These are phyloP conservation scores for Stenotaenia linearis DNA, from an alignment of 2,888 invertebrate species.

Conservation along the genomic window DNA sequence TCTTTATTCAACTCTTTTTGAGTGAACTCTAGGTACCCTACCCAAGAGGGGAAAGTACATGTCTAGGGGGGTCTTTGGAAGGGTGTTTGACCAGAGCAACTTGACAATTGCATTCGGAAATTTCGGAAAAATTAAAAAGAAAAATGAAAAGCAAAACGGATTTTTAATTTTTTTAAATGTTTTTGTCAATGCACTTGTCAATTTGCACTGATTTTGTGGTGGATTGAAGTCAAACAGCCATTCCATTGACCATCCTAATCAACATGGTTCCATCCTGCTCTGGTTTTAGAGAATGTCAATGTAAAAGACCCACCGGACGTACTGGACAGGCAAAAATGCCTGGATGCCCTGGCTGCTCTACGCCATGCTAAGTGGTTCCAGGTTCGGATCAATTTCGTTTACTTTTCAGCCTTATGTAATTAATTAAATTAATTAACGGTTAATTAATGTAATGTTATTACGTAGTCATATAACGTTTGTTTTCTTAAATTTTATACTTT, in stretches of 20 bases:
- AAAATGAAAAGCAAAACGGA: no score
- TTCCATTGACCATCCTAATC: conserved; percentile 31
- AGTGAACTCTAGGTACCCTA: conserved; percentile 39
- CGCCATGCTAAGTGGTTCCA: conserved; percentile 99
- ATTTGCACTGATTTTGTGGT: neutral
- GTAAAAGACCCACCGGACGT: conserved; percentile 72
- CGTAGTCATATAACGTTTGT: no score
- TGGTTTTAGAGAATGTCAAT: conserved; percentile 47
- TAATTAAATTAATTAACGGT: no score
- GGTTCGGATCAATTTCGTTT: conserved; percentile 58
- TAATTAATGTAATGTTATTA: no score
- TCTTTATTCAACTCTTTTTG: conserved; percentile 32
- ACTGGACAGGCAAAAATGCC: conserved; percentile 98
- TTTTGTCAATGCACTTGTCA: neutral
- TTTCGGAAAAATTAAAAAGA: no score
- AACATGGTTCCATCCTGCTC: conserved; percentile 41
- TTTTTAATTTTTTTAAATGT: neutral
- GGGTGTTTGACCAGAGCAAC: neutral
- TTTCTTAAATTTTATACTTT: no score
- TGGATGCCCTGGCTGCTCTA: conserved; percentile 99
- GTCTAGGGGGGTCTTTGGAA: conserved; percentile 14
- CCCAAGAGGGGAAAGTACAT: conserved; percentile 39
- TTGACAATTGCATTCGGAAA: neutral
- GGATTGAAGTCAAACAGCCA: neutral
- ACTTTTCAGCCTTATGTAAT: conserved; percentile 49